phyloP scores from a whole-genome alignment of 2,113 vertebrate species.

The human (Homo sapiens) region GRCh38 chr13:77707001-77707500 shows the following conservation, averaged over 20 bases:
- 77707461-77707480: background rate
- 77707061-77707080: background rate
- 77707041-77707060: background rate
- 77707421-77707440: background rate
- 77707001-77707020: background rate
- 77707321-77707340: background rate
- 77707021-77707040: background rate
- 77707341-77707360: too few relatives aligned
- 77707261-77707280: background rate
- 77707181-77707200: background rate
- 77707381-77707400: background rate
- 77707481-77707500: background rate
- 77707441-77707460: background rate
- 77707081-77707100: background rate
- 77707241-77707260: background rate
- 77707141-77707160: background rate
- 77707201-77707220: background rate
- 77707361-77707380: background rate
- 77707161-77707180: background rate
- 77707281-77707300: background rate
- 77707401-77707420: background rate
- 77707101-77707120: background rate
- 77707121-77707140: too few relatives aligned
- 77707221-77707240: background rate
- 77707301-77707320: constrained; percentile 1